A percentile compares a stretch with the other conserved stretches of the same genome.
phyloP scores from a whole-genome alignment of 2,888 invertebrate genomes.

The Empis stercorea region DNA sequence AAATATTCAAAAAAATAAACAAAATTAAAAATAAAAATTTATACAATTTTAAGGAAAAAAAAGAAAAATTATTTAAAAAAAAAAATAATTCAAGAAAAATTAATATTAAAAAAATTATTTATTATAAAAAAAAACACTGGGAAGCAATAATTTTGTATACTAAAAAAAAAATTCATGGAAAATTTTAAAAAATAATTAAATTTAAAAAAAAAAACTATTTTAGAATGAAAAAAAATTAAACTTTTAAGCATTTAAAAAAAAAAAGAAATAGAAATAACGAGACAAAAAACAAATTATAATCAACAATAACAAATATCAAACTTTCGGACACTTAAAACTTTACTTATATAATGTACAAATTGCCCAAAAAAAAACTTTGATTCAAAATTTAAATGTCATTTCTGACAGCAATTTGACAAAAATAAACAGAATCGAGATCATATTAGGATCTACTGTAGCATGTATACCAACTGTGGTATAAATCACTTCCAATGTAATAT shows the following conservation, averaged over 20 bases:
- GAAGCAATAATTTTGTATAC: conserved; percentile 9
- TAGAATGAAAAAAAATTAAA: neutral
- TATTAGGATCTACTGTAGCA: no score
- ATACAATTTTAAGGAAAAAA: conserved; percentile 13
- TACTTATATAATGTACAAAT: no score
- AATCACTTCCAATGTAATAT: no score
- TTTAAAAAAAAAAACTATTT: neutral
- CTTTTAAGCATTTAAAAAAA: conserved; percentile 1
- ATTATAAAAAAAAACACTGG: neutral
- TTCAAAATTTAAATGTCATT: no score
- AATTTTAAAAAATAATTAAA: neutral
- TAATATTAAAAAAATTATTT: no score
- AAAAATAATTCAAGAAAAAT: no score
- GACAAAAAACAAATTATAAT: neutral
- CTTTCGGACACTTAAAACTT: neutral
- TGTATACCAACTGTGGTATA: no score
- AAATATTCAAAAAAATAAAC: conserved; percentile 9
- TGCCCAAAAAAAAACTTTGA: no score
- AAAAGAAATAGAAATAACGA: neutral
- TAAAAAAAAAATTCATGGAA: neutral
- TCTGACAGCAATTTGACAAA: no score
- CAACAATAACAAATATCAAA: neutral
- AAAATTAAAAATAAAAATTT: conserved; percentile 14
- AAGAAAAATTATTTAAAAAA: no score
- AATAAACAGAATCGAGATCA: no score